Evolutionary conservation across 1,140 invertebrate species (phyloP), one percentile per base, ranked within the genome.

Genomic region (Microplitis mediator): DNA sequence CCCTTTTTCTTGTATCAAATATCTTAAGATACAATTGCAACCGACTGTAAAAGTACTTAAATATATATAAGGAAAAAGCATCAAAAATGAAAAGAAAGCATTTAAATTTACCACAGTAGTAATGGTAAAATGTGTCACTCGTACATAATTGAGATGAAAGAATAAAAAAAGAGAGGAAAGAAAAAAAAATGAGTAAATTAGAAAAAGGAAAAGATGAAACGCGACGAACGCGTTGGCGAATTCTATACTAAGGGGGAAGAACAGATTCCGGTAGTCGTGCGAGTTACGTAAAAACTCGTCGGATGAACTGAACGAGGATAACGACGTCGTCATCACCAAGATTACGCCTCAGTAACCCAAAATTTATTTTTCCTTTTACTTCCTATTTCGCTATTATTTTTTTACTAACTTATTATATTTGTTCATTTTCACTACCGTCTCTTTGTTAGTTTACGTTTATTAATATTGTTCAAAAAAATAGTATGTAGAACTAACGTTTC

Each of bases 281-380:
- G 39, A 11, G 32, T 64, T 70, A 74, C 51, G 63, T 62, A 71
- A 72, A 72, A 74, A 75, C 51, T 54, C 51, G 52, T 75, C 60
- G 50, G 74, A 62, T 68, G 54, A 74, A 58, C 63, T 62, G 16
- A 64, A 73, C 56, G 65, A 58, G 66, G 69, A 72, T 75, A 75
- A 75, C 74, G 74, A 75, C 74, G 74, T 75, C 70, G 70, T 75
- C 74, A 75, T 75, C 74, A 60, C 65, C 16, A 61, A 66, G 73
- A 70, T 70, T 74, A 70, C 68, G 73, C 66, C 68, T 54, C 45
- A 56, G 45, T 64, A 54, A 61, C 52, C 51, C 31, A 23, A n/a
- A 31, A 14, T 36, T 52, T 63, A 52, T 52, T 32, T 71, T 36
- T 64, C 14, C 13, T 56, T 36, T 35, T 65, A 52, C 39, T 3